phyloP scores from a whole-genome alignment of 2,888 invertebrate genomes.

The Apomyelois bistriatella region DNA sequence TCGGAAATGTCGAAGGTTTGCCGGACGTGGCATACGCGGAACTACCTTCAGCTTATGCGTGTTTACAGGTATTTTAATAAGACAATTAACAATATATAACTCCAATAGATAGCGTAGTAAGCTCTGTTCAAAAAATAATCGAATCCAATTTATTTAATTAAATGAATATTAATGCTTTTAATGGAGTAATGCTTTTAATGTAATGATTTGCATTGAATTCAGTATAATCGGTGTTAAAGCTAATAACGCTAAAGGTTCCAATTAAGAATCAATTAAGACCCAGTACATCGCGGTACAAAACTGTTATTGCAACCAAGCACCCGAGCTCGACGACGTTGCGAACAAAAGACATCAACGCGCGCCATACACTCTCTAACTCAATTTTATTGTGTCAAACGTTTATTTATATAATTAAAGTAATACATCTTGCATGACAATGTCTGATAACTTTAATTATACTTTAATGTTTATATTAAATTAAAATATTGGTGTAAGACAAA shows the following conservation, averaged over 20 bases:
- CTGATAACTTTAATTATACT: too few relatives aligned
- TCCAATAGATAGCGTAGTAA: conserved; percentile 25
- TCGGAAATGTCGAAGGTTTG: conserved; percentile 77
- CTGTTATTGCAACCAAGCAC: neutral
- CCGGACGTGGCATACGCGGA: conserved; percentile 75
- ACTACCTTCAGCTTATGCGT: conserved; percentile 68
- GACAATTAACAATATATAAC: conserved; percentile 43
- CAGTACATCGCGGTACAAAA: neutral
- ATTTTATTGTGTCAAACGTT: neutral
- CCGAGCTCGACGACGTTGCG: neutral
- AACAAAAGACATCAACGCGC: conserved; percentile 53
- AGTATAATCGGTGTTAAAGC: too few relatives aligned
- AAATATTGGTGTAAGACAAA: too few relatives aligned
- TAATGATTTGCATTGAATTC: too few relatives aligned
- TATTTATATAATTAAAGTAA: neutral
- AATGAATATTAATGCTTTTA: too few relatives aligned
- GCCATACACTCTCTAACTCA: conserved; percentile 12
- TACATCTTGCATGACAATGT: too few relatives aligned
- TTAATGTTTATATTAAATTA: too few relatives aligned
- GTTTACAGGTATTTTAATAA: conserved; percentile 68
- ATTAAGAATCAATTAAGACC: too few relatives aligned
- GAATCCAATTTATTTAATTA: neutral
- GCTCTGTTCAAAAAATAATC: neutral
- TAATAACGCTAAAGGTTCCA: too few relatives aligned
- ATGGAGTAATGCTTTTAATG: too few relatives aligned